Evolutionary conservation across 2,797 vertebrate genomes (phyloP), one percentile per base, ranked within the genome.

Genomic region (Cossypha heuglini): DNA sequence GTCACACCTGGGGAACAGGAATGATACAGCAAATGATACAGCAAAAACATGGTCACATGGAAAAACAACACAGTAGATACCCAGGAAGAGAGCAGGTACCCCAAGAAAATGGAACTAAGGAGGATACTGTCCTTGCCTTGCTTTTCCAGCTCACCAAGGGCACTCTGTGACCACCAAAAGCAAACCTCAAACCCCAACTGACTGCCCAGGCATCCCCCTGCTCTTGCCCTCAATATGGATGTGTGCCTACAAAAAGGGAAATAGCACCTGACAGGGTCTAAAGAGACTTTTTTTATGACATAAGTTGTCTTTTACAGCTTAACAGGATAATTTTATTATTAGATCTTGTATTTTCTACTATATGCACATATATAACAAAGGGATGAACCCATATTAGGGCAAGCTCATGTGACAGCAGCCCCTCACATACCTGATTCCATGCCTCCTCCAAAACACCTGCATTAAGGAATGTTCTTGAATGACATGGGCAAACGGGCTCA

Each of bases 1-100:
- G 46, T 82, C 85, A 71, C n/a, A 79, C 28, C 42, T 66, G 43
- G 13, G 38, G 17, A 82, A 68, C 67, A 73, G 52, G 67, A 95
- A 58, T 94, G 90, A 95, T 89, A 66, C 79, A 91, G 94, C 66
- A 18, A 95, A 55, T 93, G 85, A 95, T 91, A 73, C 86, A 94
- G 94, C 75, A 20, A 90, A 96, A 88, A 71, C 25, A 57, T 0
- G 1, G 48, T 48, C 73, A 67, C 9, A 2, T 1, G 6, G 31
- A 16, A 38, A 81, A 92, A 54, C 26, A 75, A 10, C n/a, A n/a
- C 28, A 75, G 40, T 0, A 35, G 63, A 35, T 38, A 57, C 31
- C 17, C 12, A 51, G 40, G 17, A 35, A 71, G 29, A 77, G 22
- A 61, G 38, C 1, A 37, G 46, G 51, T 31, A 52, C n/a, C 8